These are phyloP conservation scores for Coendou prehensilis DNA, from an alignment of 2,797 vertebrate species.

Conservation along the genomic window DNA sequence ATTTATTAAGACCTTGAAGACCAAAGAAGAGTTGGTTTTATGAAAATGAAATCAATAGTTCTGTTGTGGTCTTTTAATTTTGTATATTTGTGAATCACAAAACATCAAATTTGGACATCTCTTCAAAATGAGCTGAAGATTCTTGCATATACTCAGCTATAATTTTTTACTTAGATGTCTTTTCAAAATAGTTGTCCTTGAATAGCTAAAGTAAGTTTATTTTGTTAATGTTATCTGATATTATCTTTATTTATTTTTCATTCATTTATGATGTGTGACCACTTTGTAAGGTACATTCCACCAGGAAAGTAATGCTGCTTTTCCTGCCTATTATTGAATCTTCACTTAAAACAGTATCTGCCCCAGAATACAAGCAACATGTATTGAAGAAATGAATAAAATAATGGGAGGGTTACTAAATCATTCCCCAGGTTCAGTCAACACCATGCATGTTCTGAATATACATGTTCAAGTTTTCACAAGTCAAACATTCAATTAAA, in stretches of 20 bases:
- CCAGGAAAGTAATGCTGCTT: not conserved
- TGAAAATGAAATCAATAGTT: not conserved
- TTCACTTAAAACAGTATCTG: not conserved
- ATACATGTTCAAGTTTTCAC: not conserved
- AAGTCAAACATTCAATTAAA: not conserved
- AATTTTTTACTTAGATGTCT: not conserved
- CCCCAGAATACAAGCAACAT: not conserved
- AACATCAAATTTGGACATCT: not conserved
- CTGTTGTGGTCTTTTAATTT: not conserved
- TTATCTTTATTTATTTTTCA: not conserved
- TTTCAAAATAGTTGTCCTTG: no score
- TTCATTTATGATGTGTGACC: not conserved
- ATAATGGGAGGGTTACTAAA: not conserved
- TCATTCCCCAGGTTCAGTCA: not conserved
- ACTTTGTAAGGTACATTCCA: not conserved
- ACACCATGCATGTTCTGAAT: not conserved
- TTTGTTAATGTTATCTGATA: not conserved
- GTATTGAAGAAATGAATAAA: not conserved
- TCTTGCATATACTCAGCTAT: not conserved
- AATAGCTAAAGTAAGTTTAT: not conserved
- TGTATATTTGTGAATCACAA: not conserved
- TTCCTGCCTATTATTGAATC: not conserved
- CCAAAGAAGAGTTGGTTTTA: not conserved
- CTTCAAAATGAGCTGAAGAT: not conserved
- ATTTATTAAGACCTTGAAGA: not conserved